phyloP scores from a whole-genome alignment of 1,140 invertebrate genomes.

The Colletes latitarsis region DNA sequence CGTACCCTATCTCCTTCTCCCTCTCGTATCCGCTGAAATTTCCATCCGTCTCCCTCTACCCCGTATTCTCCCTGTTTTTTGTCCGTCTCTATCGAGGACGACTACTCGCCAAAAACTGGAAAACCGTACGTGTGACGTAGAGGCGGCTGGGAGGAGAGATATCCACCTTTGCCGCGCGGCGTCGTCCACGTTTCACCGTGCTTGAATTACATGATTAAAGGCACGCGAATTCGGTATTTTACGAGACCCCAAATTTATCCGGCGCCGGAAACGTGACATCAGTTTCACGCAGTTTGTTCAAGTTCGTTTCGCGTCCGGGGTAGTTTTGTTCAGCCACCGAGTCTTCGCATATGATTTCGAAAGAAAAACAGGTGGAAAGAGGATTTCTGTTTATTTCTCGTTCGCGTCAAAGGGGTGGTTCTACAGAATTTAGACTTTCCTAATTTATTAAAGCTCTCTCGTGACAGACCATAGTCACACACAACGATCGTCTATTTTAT shows the following conservation, averaged over 20 bases:
- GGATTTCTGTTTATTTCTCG: too few relatives aligned
- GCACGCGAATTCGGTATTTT: slow-evolving; percentile 8
- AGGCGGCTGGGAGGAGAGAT: not conserved
- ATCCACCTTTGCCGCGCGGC: slow-evolving; percentile 1
- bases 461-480: too few relatives aligned
- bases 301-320: not conserved
- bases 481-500: too few relatives aligned
- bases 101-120: slow-evolving; percentile 41
- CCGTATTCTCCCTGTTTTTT: slow-evolving; percentile 8
- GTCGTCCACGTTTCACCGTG: not conserved
- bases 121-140: slow-evolving; percentile 22
- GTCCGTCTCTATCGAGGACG: slow-evolving; percentile 24
- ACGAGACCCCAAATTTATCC: slow-evolving; percentile 9
- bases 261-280: too few relatives aligned
- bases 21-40: slow-evolving; percentile 5
- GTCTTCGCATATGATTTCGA: not conserved
- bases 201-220: slow-evolving; percentile 32
- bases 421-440: too few relatives aligned
- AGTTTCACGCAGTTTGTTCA: not conserved
- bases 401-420: too few relatives aligned
- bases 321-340: too few relatives aligned
- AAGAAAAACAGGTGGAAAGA: not conserved
- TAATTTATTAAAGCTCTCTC: too few relatives aligned
- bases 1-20: not conserved
- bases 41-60: slow-evolving; percentile 6